Conservation (phyloP, 2,113 vertebrate genomes). For the Tachycineta bicolor region DNA sequence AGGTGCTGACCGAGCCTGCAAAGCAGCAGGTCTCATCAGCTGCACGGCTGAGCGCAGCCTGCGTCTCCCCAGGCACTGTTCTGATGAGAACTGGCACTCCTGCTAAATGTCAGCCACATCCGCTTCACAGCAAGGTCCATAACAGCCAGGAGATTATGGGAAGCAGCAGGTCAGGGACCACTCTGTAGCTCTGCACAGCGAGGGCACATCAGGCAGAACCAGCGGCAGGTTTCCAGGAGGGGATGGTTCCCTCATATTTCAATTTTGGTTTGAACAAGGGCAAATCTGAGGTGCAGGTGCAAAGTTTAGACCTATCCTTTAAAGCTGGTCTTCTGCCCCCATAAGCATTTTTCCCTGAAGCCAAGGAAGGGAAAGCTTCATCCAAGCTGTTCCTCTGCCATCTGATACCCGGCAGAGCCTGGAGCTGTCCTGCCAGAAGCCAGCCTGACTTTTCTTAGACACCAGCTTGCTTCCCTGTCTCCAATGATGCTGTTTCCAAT, state of each 20-base stretch:
- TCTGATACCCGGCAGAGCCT: not conserved
- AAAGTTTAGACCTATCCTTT: not conserved
- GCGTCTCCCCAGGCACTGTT: slow-evolving; percentile 26
- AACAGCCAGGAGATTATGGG: not conserved
- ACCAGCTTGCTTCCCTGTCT: not conserved
- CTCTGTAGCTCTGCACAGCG: not conserved
- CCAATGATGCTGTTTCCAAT: not conserved
- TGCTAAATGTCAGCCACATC: slow-evolving; percentile 56
- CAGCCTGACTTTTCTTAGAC: not conserved
- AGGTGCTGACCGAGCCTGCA: slow-evolving; percentile 29
- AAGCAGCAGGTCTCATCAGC: not conserved
- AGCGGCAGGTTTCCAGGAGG: not conserved
- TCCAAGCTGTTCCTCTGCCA: not conserved
- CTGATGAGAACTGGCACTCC: not conserved
- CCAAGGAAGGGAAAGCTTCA: not conserved
- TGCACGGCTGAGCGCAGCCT: not conserved
- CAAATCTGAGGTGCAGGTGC: not conserved
- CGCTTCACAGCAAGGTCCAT: not conserved
- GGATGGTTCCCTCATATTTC: not conserved
- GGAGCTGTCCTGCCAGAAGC: not conserved
- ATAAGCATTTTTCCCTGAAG: not conserved
- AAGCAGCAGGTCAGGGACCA: not conserved
- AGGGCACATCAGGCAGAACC: not conserved
- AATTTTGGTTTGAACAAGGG: not conserved
- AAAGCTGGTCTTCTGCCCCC: not conserved